Conservation (phyloP, 2,797 vertebrate species). For the Mus spretus region DNA sequence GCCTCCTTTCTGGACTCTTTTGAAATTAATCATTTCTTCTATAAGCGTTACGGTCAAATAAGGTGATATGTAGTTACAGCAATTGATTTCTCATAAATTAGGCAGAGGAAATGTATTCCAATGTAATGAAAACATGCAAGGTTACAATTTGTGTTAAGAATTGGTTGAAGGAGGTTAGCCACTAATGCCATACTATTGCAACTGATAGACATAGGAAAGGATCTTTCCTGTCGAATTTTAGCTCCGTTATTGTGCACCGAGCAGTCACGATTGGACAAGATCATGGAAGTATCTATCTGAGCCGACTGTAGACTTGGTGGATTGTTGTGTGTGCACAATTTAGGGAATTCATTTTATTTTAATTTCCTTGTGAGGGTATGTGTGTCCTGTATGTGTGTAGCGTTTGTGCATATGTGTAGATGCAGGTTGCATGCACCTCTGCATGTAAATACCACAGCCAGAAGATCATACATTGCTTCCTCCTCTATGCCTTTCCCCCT, state of each 20-base stretch:
- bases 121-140: slow-evolving; percentile 50
- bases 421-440: neutral
- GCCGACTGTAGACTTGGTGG: neutral
- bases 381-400: neutral
- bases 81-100: slow-evolving; percentile 67
- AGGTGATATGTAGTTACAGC: neutral
- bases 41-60: neutral
- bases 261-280: neutral
- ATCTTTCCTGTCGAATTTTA: neutral
- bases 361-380: neutral
- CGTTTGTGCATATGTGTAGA: neutral
- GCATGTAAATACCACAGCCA: neutral
- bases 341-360: slow-evolving; percentile 13
- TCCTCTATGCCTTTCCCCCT: neutral
- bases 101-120: slow-evolving; percentile 19
- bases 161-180: neutral
- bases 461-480: neutral
- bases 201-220: slow-evolving; percentile 17
- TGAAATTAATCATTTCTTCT: slow-evolving; percentile 31
- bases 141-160: slow-evolving; percentile 61
- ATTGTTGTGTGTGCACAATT: slow-evolving; percentile 21
- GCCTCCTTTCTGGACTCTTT: neutral
- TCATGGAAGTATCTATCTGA: neutral
- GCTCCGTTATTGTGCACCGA: slow-evolving; percentile 8
- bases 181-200: neutral